Evolutionary conservation across 2,113 vertebrate genomes (phyloP), one percentile per base, ranked within the genome.

Genomic region (Leptosomus discolor): DNA sequence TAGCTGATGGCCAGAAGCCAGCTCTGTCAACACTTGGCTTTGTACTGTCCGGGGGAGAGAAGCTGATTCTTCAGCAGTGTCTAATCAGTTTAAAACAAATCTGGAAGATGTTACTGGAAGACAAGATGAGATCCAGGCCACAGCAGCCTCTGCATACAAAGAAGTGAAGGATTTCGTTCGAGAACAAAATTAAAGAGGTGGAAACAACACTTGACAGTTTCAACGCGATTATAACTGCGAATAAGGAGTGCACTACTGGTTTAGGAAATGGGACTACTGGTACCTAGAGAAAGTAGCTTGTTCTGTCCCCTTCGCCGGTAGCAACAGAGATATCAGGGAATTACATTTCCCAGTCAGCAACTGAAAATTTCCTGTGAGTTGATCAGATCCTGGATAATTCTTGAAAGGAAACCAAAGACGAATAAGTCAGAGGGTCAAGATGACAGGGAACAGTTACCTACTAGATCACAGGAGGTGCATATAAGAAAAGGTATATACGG

Each of bases 61-160:
- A 98, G 97, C 84, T 98, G 98, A 98, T 97, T 98, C 97, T 97
- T 98, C 97, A 98, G 97, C 98, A 97, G 95, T 97, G 97, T 97
- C 97, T 98, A 98, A 98, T 98, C 98, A 98, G 97, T 96, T 98
- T 97, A 97, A 97, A 97, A 97, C 96, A 98, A 98, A 98, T 98
- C 98, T 98, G 98, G 98, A 98, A 98, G 98, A 98, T 96, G 98
- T 98, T 98, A 98, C 98, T 93, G 95, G 93, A 98, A 96, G 94
- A 97, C 95, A 80, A 98, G 98, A 98, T 97, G 97, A 98, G 97
- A 98, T 98, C 98, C 98, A 98, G 97, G 96, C 98, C 58, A 69
- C 89, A 86, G 96, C 96, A 97, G 92, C 93, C 88, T 96, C 76
- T 86, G 95, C 90, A 86, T 94, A 95, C 94, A 97, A 97, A 97